Percentiles rank a stretch among this genome's conserved stretches.
Evolutionary conservation across 2,888 invertebrate genomes (phyloP).

Genomic region (Noctua fimbriata): DNA sequence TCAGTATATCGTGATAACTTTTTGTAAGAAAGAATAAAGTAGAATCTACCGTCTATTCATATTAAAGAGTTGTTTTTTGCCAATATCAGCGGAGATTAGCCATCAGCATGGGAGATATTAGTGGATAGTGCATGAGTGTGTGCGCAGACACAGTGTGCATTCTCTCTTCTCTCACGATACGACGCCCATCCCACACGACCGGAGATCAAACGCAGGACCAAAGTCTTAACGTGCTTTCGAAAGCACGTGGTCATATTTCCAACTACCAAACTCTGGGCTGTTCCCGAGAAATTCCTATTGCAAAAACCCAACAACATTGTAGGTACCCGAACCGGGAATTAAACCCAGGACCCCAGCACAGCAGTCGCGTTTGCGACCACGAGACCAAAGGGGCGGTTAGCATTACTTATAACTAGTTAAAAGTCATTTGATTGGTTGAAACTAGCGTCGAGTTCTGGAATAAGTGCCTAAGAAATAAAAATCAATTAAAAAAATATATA

Average conservation of each 20-base stretch:
- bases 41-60: not conserved
- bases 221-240: not conserved
- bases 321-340: too few relatives aligned
- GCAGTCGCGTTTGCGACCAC: not conserved
- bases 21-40: not conserved
- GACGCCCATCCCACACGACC: not conserved
- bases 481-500: too few relatives aligned
- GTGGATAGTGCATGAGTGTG: not conserved
- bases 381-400: not conserved
- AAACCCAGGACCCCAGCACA: not conserved
- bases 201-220: not conserved
- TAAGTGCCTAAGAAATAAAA: not conserved
- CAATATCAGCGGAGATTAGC: not conserved
- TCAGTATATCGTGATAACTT: not conserved
- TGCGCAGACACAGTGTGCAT: not conserved
- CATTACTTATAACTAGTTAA: not conserved
- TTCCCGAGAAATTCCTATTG: not conserved
- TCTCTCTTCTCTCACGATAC: not conserved
- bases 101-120: not conserved
- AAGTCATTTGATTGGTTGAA: not conserved
- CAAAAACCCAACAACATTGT: not conserved
- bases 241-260: not conserved
- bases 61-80: not conserved
- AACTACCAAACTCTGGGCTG: not conserved
- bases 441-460: not conserved